Evolutionary conservation across 2,888 invertebrate genomes (phyloP).

Genomic region (Nomada goodeniana): DNA sequence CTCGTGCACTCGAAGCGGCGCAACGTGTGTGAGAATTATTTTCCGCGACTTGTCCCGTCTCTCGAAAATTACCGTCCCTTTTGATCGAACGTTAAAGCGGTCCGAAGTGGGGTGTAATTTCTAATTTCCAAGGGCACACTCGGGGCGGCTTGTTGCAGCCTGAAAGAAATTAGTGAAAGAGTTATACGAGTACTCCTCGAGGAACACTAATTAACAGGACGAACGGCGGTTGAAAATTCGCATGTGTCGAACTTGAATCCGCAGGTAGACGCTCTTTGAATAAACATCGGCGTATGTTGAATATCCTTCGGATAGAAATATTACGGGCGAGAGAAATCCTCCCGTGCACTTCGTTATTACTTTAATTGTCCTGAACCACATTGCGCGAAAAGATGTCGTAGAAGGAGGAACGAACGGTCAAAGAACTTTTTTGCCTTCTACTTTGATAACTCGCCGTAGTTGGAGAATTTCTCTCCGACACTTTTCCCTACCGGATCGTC

Average conservation of each 20-base stretch:
- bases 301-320: background rate
- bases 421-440: constrained; percentile 22
- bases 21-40: background rate
- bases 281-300: background rate
- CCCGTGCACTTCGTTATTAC: background rate
- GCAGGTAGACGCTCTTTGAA: background rate
- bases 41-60: background rate
- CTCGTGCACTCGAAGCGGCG: background rate
- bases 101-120: constrained; percentile 10
- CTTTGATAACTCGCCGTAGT: constrained; percentile 19
- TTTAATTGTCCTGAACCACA: constrained; percentile 1
- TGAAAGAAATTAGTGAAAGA: background rate
- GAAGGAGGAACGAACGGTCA: background rate
- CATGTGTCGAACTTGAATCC: background rate
- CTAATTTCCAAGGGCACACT: background rate
- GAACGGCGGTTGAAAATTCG: background rate
- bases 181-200: background rate
- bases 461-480: constrained; percentile 1
- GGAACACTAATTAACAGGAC: background rate
- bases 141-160: background rate
- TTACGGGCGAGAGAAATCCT: background rate
- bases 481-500: background rate
- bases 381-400: background rate
- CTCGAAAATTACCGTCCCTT: background rate
- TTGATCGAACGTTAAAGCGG: background rate